These are phyloP conservation scores for Cacatua alba DNA, from an alignment of 2,113 vertebrate species.

Conservation along the genomic window DNA sequence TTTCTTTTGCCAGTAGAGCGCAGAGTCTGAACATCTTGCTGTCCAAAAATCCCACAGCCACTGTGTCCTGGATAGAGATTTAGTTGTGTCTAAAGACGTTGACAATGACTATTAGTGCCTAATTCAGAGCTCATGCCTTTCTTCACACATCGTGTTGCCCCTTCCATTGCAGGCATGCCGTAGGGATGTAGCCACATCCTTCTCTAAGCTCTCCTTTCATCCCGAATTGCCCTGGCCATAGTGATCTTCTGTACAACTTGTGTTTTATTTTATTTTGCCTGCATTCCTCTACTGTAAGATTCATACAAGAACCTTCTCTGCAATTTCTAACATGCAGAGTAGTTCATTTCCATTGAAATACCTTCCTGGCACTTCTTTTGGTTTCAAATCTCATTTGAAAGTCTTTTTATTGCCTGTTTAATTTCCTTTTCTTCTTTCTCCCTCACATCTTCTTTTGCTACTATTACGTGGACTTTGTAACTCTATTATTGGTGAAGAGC, in stretches of 20 bases:
- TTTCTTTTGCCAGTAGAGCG: not conserved
- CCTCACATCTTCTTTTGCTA: not conserved
- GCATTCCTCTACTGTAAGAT: not conserved
- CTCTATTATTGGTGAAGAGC: not conserved
- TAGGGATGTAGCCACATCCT: not conserved
- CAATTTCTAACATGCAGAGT: not conserved
- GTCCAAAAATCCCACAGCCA: not conserved
- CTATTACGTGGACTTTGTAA: not conserved
- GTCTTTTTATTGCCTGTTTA: slow-evolving; percentile 28
- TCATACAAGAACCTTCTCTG: not conserved
- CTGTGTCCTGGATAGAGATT: rapidly evolving
- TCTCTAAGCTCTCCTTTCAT: not conserved
- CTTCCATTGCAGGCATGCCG: rapidly evolving
- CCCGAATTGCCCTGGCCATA: not conserved
- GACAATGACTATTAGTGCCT: not conserved
- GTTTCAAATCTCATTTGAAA: slow-evolving; percentile 8
- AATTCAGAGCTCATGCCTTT: not conserved
- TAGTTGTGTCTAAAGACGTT: rapidly evolving
- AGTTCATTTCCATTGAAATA: not conserved
- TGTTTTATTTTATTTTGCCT: not conserved
- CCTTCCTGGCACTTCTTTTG: not conserved
- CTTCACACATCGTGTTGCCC: not conserved
- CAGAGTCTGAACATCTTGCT: not conserved
- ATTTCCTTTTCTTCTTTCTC: not conserved
- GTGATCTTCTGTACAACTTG: not conserved